These are phyloP conservation scores for Gobio gobio DNA, from an alignment of 2,113 vertebrate genomes.

Conservation along the genomic window DNA sequence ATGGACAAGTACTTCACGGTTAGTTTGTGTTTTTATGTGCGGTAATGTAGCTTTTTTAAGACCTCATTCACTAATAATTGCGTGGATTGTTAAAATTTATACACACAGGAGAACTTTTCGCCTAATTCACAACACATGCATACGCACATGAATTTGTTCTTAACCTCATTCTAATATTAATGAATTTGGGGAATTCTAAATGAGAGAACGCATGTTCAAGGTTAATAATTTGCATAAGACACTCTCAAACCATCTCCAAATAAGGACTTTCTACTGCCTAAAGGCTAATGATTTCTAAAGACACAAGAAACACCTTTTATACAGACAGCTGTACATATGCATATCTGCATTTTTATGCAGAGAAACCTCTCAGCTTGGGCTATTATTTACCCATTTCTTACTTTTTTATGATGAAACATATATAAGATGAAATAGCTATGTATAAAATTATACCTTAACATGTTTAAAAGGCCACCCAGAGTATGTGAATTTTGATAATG, in stretches of 20 bases:
- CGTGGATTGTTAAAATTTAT: no score
- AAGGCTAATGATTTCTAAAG: no score
- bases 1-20: constrained; percentile 30
- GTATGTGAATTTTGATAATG: background rate
- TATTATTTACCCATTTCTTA: background rate
- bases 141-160: no score
- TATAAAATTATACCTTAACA: background rate
- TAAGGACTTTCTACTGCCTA: no score
- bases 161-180: no score
- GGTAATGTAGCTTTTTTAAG: no score
- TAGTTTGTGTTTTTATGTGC: constrained; percentile 5
- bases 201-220: no score
- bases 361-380: background rate
- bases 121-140: no score
- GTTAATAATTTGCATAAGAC: background rate
- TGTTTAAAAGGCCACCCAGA: background rate
- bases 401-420: background rate
- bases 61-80: no score
- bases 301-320: no score
- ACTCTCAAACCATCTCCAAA: background rate
- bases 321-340: background rate
- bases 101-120: no score
- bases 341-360: background rate
- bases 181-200: no score
- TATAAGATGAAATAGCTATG: background rate